Conservation (phyloP, 2,888 invertebrate species). For the Clusia tigrina region DNA sequence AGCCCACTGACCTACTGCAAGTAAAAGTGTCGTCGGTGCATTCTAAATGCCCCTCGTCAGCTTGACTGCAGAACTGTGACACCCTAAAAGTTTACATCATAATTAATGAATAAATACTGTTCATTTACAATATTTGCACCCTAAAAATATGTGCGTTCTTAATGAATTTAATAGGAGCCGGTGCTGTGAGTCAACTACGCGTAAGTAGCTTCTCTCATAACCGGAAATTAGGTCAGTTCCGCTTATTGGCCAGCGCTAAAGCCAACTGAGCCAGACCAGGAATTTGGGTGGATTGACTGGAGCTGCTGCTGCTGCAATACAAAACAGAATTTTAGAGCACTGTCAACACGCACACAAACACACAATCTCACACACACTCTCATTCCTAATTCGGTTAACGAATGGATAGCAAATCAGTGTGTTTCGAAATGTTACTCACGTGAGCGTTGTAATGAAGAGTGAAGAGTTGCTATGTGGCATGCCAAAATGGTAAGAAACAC, state of each 20-base stretch:
- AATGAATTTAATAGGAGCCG: too few species aligned
- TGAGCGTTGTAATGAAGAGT: not conserved
- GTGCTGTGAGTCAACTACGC: too few species aligned
- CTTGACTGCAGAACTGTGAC: too few species aligned
- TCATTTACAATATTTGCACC: too few species aligned
- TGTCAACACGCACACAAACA: not conserved
- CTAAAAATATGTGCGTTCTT: too few species aligned
- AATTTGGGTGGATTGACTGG: not conserved
- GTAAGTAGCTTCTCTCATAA: not conserved
- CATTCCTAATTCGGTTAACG: slow-evolving; percentile 25
- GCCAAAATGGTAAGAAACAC: not conserved
- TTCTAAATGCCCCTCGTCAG: too few species aligned
- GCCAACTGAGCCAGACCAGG: slow-evolving; percentile 1
- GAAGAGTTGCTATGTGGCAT: not conserved
- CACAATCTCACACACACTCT: not conserved
- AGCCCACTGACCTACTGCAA: too few species aligned
- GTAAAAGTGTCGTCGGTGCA: too few species aligned
- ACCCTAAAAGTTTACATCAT: too few species aligned
- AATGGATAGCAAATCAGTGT: slow-evolving; percentile 7
- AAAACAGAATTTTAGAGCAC: slow-evolving; percentile 6
- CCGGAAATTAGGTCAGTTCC: slow-evolving; percentile 21
- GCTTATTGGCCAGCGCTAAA: slow-evolving; percentile 14
- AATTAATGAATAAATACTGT: too few species aligned
- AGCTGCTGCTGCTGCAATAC: not conserved
- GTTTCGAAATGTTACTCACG: not conserved